These are phyloP conservation scores for Hydrotaea cyrtoneurina DNA, from an alignment of 2,888 invertebrate species.

Conservation along the genomic window DNA sequence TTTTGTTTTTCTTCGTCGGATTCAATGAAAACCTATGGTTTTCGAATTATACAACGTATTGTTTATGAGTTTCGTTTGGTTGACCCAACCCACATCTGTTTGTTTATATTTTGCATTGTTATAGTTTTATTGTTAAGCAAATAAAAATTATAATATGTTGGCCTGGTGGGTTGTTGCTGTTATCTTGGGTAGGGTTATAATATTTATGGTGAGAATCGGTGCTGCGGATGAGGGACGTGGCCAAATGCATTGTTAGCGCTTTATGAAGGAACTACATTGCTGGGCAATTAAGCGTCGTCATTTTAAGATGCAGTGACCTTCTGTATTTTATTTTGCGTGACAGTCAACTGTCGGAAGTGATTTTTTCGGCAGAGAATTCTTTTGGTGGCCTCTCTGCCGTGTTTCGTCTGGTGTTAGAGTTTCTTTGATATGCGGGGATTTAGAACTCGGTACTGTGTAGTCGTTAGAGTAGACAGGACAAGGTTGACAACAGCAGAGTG, in stretches of 20 bases:
- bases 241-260: constrained; percentile 23
- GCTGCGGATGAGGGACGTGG: constrained; percentile 32
- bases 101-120: background rate
- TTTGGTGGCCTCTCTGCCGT: too few species aligned
- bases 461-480: too few species aligned
- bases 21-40: constrained; percentile 17
- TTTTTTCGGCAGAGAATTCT: too few species aligned
- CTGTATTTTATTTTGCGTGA: too few species aligned
- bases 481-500: too few species aligned
- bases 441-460: too few species aligned
- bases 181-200: constrained; percentile 26
- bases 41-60: constrained; percentile 10
- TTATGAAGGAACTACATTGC: background rate
- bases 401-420: too few species aligned
- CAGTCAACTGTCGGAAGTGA: too few species aligned
- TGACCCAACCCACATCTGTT: constrained; percentile 28
- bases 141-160: constrained; percentile 7
- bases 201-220: constrained; percentile 9
- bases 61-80: constrained; percentile 9
- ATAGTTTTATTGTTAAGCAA: constrained; percentile 30
- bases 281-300: too few species aligned
- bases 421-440: too few species aligned
- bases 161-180: constrained; percentile 45
- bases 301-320: too few species aligned
- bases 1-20: background rate